Conservation (phyloP, 2,113 vertebrate genomes). For the Haliaeetus leucogaster region DNA sequence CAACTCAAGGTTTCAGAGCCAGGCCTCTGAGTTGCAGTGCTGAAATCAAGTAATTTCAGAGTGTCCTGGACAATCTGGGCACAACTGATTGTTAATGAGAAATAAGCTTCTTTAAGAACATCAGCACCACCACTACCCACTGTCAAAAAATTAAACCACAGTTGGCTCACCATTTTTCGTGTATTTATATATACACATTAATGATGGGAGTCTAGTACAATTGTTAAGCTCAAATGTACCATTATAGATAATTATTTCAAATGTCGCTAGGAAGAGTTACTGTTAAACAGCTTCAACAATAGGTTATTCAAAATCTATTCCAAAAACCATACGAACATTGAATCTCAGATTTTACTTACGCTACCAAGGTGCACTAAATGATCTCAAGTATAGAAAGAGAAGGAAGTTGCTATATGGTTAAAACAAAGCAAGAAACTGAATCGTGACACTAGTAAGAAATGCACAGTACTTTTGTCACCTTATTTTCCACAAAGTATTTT, state of each 20-base stretch:
- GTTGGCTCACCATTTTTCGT: background rate
- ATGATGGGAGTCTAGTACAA: background rate
- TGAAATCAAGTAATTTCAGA: background rate
- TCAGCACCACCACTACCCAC: background rate
- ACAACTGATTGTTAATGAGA: background rate
- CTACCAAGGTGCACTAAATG: background rate
- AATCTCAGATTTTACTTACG: background rate
- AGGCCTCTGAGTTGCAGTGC: background rate
- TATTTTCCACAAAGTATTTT: background rate
- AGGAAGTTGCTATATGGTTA: background rate
- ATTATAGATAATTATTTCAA: background rate
- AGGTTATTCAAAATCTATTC: background rate
- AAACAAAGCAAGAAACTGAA: background rate
- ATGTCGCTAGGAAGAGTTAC: background rate
- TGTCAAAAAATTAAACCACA: background rate
- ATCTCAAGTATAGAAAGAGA: background rate
- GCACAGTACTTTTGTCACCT: background rate
- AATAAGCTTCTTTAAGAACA: background rate
- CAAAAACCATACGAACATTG: background rate
- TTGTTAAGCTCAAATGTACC: background rate
- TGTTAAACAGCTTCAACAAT: background rate
- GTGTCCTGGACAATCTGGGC: background rate
- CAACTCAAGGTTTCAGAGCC: background rate
- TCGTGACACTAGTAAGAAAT: background rate
- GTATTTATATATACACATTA: background rate